Evolutionary conservation across 1,140 invertebrate species (phyloP), one percentile per base, ranked within the genome.

Genomic region (Pollicipes pollicipes): DNA sequence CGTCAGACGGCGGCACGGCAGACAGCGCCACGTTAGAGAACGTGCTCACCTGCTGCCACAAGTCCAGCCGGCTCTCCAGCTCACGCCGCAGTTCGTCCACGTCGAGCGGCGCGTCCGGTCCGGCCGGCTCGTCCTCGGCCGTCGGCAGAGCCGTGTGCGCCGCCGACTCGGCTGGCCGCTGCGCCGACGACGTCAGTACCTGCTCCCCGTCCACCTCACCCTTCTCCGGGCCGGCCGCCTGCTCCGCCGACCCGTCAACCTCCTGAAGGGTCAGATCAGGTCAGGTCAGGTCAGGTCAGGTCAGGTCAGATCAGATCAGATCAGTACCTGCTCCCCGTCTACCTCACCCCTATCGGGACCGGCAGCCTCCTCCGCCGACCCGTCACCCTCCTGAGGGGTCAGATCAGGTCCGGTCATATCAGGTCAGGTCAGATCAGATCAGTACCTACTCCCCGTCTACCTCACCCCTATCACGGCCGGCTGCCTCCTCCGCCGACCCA

Each of bases 181-280:
- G 78, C 24, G 88, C 90, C 6, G 77, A 86, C 69, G 80, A 75
- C 0, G 92, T 95, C 28, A 81, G 72, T 0, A 91, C 82, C 26
- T 79, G 79, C 69, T 93, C 90, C 17, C 91, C 91, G 75, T 92
- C 90, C 24, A 91, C 81, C 72, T 90, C 86, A 32, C 88, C 35
- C 6, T 17, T 6, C 35, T 35, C 35, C 35, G 35, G 35, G 35
- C 35, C 76, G 45, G n/a, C n/a, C n/a, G n/a, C n/a, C n/a, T n/a
- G n/a, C n/a, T n/a, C n/a, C n/a, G n/a, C n/a, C n/a, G n/a, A n/a
- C n/a, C n/a, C n/a, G n/a, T n/a, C n/a, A n/a, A n/a, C n/a, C n/a
- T n/a, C n/a, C n/a, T n/a, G n/a, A n/a, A n/a, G n/a, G n/a, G n/a
- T n/a, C n/a, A n/a, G n/a, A n/a, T n/a, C n/a, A n/a, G n/a, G n/a